phyloP scores from a whole-genome alignment of 2,113 vertebrate species.

The Osmerus eperlanus region DNA sequence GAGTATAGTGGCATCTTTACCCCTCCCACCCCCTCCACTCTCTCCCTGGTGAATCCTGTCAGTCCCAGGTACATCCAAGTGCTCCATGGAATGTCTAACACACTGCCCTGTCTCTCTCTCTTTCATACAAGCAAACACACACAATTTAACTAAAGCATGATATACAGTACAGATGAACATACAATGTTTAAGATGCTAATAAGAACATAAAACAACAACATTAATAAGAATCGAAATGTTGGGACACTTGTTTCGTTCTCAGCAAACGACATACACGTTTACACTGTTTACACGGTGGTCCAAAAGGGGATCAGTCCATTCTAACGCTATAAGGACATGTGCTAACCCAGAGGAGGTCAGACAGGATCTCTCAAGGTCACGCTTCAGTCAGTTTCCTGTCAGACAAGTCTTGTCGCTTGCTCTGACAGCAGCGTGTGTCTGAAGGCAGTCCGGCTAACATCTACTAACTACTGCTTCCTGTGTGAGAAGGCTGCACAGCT shows the following conservation, averaged over 20 bases:
- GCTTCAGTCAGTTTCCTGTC: too few relatives aligned
- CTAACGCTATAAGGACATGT: too few relatives aligned
- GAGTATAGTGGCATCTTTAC: slow-evolving; percentile 56
- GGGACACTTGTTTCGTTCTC: background rate
- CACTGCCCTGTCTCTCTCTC: slow-evolving; percentile 10
- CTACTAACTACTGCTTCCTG: background rate
- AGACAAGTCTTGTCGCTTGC: too few relatives aligned
- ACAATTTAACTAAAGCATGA: slow-evolving; percentile 40
- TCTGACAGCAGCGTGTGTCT: too few relatives aligned
- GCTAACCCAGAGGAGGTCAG: too few relatives aligned
- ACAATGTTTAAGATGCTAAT: slow-evolving; percentile 6
- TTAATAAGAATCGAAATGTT: slow-evolving; percentile 23
- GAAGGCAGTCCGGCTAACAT: too few relatives aligned
- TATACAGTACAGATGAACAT: slow-evolving; percentile 29
- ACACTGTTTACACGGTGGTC: background rate
- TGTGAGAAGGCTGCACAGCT: background rate
- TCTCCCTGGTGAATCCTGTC: background rate
- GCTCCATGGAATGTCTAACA: slow-evolving; percentile 2
- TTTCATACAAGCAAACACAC: slow-evolving; percentile 8
- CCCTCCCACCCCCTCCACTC: background rate
- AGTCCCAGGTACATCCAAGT: background rate
- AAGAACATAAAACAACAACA: slow-evolving; percentile 19
- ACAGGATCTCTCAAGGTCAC: too few relatives aligned
- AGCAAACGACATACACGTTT: background rate
- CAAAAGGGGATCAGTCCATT: too few relatives aligned